phyloP scores from a whole-genome alignment of 2,797 vertebrate genomes.

The Galagoides demidoff region DNA sequence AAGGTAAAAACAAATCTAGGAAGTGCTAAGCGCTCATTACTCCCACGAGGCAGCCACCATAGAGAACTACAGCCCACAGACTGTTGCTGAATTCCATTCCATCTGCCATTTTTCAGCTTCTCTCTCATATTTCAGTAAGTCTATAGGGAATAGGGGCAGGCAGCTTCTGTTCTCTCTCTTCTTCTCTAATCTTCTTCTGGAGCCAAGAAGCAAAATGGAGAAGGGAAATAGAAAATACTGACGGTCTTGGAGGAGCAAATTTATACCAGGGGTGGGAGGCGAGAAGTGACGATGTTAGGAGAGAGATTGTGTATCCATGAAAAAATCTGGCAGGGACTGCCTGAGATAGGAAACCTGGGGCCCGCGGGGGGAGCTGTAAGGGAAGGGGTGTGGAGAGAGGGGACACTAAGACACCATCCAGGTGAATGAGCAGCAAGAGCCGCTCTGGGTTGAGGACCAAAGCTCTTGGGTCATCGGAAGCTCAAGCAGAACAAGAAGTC shows the following conservation, averaged over 20 bases:
- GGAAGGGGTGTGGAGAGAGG: too few species aligned
- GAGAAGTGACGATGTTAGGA: not conserved
- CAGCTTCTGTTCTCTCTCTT: not conserved
- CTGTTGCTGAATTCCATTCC: not conserved
- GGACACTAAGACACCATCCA: not conserved
- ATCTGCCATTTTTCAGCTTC: not conserved
- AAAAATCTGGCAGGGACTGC: not conserved
- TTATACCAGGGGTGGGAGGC: not conserved
- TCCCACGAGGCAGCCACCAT: not conserved
- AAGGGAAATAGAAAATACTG: not conserved
- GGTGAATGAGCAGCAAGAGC: not conserved
- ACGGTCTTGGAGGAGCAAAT: not conserved
- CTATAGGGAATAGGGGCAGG: not conserved
- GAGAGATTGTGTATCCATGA: not conserved
- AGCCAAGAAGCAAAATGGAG: not conserved
- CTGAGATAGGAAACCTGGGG: not conserved
- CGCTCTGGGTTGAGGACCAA: not conserved
- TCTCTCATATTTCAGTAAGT: not conserved
- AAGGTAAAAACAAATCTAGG: not conserved
- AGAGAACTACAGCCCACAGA: not conserved
- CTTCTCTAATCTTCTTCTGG: not conserved
- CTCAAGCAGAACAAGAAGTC: not conserved
- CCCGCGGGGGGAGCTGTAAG: not conserved
- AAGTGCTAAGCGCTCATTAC: not conserved
- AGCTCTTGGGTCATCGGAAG: not conserved